A percentile compares a stretch with the other conserved stretches of the same genome.
phyloP scores from a whole-genome alignment of 2,113 vertebrate genomes.

The Eubucco bourcierii region DNA sequence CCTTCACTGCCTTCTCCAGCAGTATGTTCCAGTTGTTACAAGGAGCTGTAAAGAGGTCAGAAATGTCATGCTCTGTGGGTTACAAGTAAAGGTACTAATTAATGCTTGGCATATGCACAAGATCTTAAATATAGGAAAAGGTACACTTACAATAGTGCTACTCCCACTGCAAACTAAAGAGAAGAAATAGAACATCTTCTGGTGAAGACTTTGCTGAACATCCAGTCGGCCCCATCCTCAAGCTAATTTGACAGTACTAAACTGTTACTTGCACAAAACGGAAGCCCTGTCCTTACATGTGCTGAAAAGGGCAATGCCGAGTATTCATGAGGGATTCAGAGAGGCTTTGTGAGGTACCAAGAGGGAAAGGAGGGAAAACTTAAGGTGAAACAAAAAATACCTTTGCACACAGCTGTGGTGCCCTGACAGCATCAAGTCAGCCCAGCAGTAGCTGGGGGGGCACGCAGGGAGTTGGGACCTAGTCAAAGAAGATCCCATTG shows the following conservation, averaged over 20 bases:
- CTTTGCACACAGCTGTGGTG: accelerated
- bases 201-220: not conserved
- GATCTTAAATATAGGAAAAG: not conserved
- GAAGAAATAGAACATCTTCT: not conserved
- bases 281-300: not conserved
- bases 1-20: accelerated
- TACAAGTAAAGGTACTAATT: not conserved
- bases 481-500: not conserved
- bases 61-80: not conserved
- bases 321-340: accelerated
- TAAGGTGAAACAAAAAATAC: not conserved
- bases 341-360: not conserved
- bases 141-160: not conserved
- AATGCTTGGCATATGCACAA: not conserved
- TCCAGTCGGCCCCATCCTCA: not conserved
- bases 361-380: not conserved
- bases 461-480: not conserved
- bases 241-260: not conserved
- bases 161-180: not conserved
- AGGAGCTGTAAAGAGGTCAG: not conserved
- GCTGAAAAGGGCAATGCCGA: not conserved
- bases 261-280: not conserved
- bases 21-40: not conserved
- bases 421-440: not conserved
- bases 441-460: not conserved